Evolutionary conservation across 2,113 vertebrate species (phyloP), one percentile per base, ranked within the genome.

Genomic region (Myiopsitta monachus): DNA sequence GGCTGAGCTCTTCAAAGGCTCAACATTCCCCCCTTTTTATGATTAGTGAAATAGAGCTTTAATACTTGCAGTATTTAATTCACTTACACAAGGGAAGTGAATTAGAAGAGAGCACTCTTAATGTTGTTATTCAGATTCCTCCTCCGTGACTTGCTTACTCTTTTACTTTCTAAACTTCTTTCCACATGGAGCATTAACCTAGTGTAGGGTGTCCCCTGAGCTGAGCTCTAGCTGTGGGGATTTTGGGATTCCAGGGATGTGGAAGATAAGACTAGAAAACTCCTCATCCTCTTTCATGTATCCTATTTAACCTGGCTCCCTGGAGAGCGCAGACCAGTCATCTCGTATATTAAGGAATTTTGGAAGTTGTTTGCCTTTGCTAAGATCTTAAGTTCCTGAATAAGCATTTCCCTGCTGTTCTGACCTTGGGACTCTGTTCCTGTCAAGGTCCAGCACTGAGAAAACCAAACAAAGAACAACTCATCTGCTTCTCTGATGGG

Each of bases 41-140:
- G n/a, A 15, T 38, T 9, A 66, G 36, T 83, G 27, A 62, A 69
- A n/a, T 7, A 52, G 61, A 38, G 33, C 41, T 66, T 75, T 61
- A 59, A 15, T 27, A 1, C 33, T 49, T 43, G 3, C 0, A 14
- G 67, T n/a, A n/a, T n/a, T n/a, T n/a, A n/a, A n/a, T n/a, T n/a
- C n/a, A n/a, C n/a, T n/a, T n/a, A 28, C 92, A 74, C 30, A 1
- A 36, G 88, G 67, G 54, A 77, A 33, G 61, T 18, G 88, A 52
- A 18, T 55, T 28, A 81, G 73, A 47, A 38, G 62, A 93, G 41
- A 0, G 1, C 47, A 55, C 36, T 83, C 61, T 72, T 47, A 49
- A 16, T 17, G 47, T 43, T 52, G 24, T 86, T 64, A 43, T 75
- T 90, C 63, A 14, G 64, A 47, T 74, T 88, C 73, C 47, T 47